Conservation (phyloP, 2,888 invertebrate species). For the Caenorhabditis sulstoni region DNA sequence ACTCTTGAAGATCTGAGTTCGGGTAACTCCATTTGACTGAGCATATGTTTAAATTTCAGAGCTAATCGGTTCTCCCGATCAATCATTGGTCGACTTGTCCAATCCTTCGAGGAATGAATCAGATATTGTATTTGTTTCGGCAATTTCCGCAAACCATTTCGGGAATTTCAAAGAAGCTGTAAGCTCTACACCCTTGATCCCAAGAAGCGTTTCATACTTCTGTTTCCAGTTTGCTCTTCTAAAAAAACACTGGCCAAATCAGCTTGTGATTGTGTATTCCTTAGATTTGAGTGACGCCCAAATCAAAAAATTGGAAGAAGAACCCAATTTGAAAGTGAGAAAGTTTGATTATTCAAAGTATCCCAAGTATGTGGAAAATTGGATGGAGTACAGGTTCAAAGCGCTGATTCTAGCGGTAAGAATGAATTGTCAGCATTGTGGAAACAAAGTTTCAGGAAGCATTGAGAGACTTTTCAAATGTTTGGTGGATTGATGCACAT, state of each 20-base stretch:
- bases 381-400: slow-evolving; percentile 43
- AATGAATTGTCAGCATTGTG: background rate
- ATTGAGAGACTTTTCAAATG: slow-evolving; percentile 22
- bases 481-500: slow-evolving; percentile 43
- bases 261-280: slow-evolving; percentile 25
- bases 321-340: slow-evolving; percentile 8
- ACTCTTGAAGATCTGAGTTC: slow-evolving; percentile 37
- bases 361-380: slow-evolving; percentile 31
- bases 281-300: slow-evolving; percentile 1
- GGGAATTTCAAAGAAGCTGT: slow-evolving; percentile 29
- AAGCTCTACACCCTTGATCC: background rate
- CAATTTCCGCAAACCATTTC: slow-evolving; percentile 22
- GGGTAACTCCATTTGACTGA: background rate
- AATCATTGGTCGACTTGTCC: background rate
- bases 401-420: slow-evolving; percentile 33
- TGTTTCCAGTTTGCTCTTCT: slow-evolving; percentile 18
- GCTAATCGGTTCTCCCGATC: slow-evolving; percentile 2
- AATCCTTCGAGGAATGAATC: background rate
- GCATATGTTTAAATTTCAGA: slow-evolving; percentile 10
- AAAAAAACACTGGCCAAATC: slow-evolving; percentile 29
- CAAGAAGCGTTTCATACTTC: background rate
- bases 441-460: slow-evolving; percentile 21
- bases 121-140: slow-evolving; percentile 29
- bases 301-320: slow-evolving; percentile 5
- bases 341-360: slow-evolving; percentile 30